Evolutionary conservation across 2,113 vertebrate species (phyloP), one percentile per base, ranked within the genome.

Genomic region (Limnothrissa miodon): DNA sequence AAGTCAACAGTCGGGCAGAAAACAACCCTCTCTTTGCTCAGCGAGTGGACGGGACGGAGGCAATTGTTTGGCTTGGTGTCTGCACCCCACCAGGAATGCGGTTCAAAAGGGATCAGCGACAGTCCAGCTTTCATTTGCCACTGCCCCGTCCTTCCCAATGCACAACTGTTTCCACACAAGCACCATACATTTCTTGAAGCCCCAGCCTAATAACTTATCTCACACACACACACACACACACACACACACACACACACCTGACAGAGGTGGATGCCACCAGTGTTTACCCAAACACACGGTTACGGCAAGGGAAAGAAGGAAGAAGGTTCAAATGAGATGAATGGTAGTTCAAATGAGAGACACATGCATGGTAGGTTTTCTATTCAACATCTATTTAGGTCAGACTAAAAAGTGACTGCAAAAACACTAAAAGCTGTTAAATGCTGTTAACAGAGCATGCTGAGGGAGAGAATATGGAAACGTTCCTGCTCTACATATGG

Each of bases 1-100:
- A 56, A 59, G 3, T 2, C 59, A 62, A 62, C 59, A 11, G n/a
- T n/a, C 59, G 59, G n/a, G 1, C 29, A 8, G n/a, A 62, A 6
- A 62, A 62, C 6, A 11, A 11, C 5, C 23, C 25, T 11, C 59
- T 7, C n/a, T n/a, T 3, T 29, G 59, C 59, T 29, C 25, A 11
- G 59, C 1, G 59, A 62, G 59, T 62, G 25, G 6, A 29, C 25
- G 25, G n/a, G n/a, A n/a, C 59, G 25, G 59, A 25, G 59, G 83
- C 45, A 10, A 15, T 53, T 78, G 78, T 79, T 82, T 78, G 36
- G 45, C 42, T 81, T 81, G 70, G 59, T 29, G 81, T 78, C 82
- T 59, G 78, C 7, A 11, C 48, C 82, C 59, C 2, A 39, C 2
- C 15, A 83, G 51, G 39, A 42, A 66, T n/a, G 25, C 13, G 56